Conservation (phyloP, 23 tunicate species). For the Diplosoma virens region DNA sequence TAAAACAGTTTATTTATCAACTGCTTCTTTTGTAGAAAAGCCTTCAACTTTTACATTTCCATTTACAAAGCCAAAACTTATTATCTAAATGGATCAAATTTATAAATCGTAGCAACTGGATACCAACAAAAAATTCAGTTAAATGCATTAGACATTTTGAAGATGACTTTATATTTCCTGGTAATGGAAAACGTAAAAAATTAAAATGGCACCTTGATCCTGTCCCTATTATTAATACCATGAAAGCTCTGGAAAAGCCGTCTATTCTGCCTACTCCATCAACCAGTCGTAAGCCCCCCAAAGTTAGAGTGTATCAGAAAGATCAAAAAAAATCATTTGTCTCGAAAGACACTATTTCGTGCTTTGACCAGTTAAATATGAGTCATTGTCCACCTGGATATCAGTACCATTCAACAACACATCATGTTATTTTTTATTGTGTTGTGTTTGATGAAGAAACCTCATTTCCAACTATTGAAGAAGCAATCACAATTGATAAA, state of each 20-base stretch:
- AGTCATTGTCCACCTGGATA: neutral
- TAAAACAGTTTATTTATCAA: neutral
- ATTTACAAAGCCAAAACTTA: conserved; percentile 2
- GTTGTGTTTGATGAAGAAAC: neutral
- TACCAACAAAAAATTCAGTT: neutral
- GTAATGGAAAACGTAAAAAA: neutral
- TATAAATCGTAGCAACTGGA: neutral
- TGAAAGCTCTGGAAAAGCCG: neutral
- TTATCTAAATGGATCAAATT: too few species aligned
- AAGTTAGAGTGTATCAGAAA: conserved; percentile 3
- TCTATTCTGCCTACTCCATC: conserved; percentile 11
- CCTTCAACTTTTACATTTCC: conserved; percentile 4
- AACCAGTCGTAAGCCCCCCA: conserved; percentile 3
- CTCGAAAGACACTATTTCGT: neutral
- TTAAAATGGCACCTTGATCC: neutral
- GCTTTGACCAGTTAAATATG: neutral
- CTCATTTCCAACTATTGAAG: neutral
- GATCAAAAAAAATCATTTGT: neutral
- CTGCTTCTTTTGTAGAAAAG: neutral
- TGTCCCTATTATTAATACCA: neutral
- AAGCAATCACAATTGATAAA: neutral
- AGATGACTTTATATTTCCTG: neutral
- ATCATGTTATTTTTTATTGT: neutral
- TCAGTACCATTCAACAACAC: neutral
- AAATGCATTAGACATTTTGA: neutral